Conservation (phyloP, 2,797 vertebrate genomes). For the Aldrovandia affinis region DNA sequence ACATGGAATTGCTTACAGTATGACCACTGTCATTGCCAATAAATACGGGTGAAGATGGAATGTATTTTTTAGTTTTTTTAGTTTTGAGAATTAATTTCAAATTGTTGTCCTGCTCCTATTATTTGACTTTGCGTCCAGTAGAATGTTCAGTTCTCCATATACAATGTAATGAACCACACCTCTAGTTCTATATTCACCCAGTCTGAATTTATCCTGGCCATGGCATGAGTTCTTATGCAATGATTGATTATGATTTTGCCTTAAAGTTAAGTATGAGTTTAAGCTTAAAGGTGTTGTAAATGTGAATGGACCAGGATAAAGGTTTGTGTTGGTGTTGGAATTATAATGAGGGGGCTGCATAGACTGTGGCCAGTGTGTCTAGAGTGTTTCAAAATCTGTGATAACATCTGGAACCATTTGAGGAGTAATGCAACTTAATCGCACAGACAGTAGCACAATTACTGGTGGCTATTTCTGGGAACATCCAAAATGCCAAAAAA, state of each 20-base stretch:
- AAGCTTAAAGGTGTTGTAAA: background rate
- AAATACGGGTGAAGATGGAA: background rate
- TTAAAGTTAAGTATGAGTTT: background rate
- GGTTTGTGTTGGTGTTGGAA: background rate
- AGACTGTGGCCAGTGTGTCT: too few species aligned
- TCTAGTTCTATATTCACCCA: too few species aligned
- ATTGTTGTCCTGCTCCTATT: background rate
- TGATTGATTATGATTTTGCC: too few species aligned
- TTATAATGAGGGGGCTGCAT: background rate
- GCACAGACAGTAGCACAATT: conserved; percentile 9
- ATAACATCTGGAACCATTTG: conserved; percentile 1
- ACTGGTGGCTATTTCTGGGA: background rate
- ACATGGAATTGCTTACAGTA: too few species aligned
- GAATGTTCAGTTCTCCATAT: background rate
- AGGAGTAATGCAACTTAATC: background rate
- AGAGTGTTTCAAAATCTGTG: conserved; percentile 2
- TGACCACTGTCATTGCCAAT: too few species aligned
- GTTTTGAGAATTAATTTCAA: background rate
- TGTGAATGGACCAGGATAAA: background rate
- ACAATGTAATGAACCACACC: background rate
- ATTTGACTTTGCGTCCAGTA: background rate
- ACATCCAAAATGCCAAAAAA: conserved; percentile 2
- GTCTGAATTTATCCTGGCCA: too few species aligned
- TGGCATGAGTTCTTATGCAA: too few species aligned
- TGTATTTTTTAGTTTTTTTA: background rate